Evolutionary conservation across 2,888 invertebrate genomes (phyloP), one percentile per base, ranked within the genome.

Genomic region (Toxonevra muliebris): DNA sequence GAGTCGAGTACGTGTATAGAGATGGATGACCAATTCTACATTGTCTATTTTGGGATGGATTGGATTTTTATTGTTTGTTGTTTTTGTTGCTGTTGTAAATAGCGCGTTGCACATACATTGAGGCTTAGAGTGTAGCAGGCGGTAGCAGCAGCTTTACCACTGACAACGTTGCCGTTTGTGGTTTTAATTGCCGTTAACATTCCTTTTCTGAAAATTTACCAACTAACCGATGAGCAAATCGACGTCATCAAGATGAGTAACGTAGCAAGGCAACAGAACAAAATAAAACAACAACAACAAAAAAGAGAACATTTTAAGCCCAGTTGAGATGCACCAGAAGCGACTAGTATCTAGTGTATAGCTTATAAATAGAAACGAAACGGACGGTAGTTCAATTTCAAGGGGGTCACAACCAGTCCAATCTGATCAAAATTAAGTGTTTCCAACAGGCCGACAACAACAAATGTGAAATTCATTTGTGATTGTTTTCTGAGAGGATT

Each of bases 141-240:
- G 17, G 57, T 52, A 48, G 57, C 20, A 17, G 43, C 61, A 60
- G 62, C 48, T 4, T 7, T 69, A 54, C 63, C 73, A 77, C 71
- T 74, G 77, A 40, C 30, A 20, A 75, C 66, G 73, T 76, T 78
- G 72, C 74, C 75, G 76, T 77, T 78, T 80, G 79, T 71, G 75
- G 77, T 79, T 79, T 78, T 79, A 79, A 79, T 79, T 79, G 79
- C 79, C 79, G 75, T 76, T 77, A 77, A 77, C 75, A 78, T 76
- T 30, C 10, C 61, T 57, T 48, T 9, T n/a, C 20, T 4, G 19
- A 15, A 12, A 17, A 17, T 19, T 40, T 41, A 55, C 12, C 55
- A 55, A 20, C 55, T 40, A 20, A 13, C 20, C 17, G 1, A 53
- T 10, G 19, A 53, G 17, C 53, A 15, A 15, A 13, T 19, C 53